Base-by-base conservation (phyloP, 2,888 invertebrate species). In the Athrips mouffetella region DNA sequence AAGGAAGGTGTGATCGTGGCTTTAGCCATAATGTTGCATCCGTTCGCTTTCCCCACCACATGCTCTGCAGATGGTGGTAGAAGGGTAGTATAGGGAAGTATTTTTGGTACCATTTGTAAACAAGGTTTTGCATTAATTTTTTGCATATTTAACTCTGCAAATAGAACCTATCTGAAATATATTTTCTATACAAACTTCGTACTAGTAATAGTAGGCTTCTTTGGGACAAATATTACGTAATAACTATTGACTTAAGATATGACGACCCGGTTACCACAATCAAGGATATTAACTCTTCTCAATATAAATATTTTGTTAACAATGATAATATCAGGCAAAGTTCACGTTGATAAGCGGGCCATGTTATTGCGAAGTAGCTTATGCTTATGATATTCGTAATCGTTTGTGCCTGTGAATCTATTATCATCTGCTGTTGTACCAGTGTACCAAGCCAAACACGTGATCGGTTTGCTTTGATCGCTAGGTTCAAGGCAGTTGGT, bases 241-340 rank as follows among this genome's bases (percentile, higher is more conserved):
- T 54, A n/a, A n/a, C n/a, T n/a, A 47, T 59, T 48, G 53, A 57
- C 40, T 57, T 45, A 56, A 50, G 53, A 57, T 54, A 55, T 31
- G 27, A 15, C 52, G 68, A 73, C 72, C 70, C 62, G 71, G 70
- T 76, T 73, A 69, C 51, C 55, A 57, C 44, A 55, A 57, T 66
- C 65, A 60, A 59, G 58, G 55, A 57, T 60, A 53, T 52, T 62
- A 59, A 51, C 52, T 54, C 51, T 47, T 52, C 57, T 58, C 54
- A 62, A 61, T 67, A 70, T 69, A 73, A 80, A 80, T 82, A 77
- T 80, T 81, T 80, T 75, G 68, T 76, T 72, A 57, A 60, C 47
- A 48, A 45, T 31, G 80, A 80, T 84, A 81, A 55, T 50, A 52
- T 45, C 60, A 60, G 81, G 70, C 81, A 81, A 77, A 83, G 84